Evolutionary conservation across 2,888 invertebrate species (phyloP).

Genomic region (Atrina japonica): DNA sequence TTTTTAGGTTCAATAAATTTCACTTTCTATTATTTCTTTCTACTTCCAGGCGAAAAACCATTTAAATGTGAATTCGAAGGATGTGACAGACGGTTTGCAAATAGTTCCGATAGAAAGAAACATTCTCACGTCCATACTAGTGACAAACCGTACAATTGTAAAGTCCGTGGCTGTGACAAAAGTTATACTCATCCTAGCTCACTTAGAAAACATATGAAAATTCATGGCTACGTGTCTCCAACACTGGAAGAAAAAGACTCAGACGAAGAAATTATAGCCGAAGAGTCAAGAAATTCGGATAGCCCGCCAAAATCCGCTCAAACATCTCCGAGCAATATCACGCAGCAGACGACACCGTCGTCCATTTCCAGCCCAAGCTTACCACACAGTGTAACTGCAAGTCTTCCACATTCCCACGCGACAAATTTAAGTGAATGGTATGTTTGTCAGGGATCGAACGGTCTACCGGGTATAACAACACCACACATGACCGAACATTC

Average conservation of each 20-base stretch:
- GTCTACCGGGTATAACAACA: conserved; percentile 83
- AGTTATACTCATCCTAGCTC: conserved; percentile 99
- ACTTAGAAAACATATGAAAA: conserved; percentile 95
- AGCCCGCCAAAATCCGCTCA: conserved; percentile 63
- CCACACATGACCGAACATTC: conserved; percentile 87
- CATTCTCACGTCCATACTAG: conserved; percentile 99
- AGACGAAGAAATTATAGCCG: conserved; percentile 65
- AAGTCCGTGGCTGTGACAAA: conserved; percentile 98
- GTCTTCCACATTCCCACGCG: conserved; percentile 56
- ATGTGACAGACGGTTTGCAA: conserved; percentile 98
- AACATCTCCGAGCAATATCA: conserved; percentile 45
- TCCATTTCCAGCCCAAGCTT: conserved; percentile 28
- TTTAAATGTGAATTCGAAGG: conserved; percentile 99
- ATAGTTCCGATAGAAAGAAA: conserved; percentile 99
- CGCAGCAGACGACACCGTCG: conserved; percentile 37
- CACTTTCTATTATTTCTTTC: too few relatives aligned
- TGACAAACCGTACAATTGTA: conserved; percentile 99
- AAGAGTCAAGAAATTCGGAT: conserved; percentile 65
- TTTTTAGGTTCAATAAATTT: too few relatives aligned
- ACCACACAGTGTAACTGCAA: conserved; percentile 39
- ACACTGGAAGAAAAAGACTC: conserved; percentile 75
- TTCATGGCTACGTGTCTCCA: conserved; percentile 78
- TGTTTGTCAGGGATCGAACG: conserved; percentile 85
- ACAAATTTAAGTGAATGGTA: conserved; percentile 90
- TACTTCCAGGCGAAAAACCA: conserved; percentile 97